Conservation (phyloP, 1,140 invertebrate genomes). For the Onthophagus taurus region DNA sequence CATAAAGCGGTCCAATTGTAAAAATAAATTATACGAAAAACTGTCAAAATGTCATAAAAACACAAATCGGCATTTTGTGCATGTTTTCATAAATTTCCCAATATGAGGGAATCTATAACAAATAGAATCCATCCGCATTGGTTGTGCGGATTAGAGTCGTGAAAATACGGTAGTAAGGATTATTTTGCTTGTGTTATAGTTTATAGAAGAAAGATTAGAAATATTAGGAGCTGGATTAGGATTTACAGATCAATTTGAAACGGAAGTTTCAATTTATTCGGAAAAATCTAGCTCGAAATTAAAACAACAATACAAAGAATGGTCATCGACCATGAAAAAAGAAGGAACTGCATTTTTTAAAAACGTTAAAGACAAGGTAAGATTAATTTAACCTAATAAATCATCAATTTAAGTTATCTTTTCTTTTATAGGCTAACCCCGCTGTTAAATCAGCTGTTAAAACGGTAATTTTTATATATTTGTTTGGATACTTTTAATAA, state of each 20-base stretch:
- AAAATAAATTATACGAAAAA: too few relatives aligned
- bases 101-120: too few relatives aligned
- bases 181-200: constrained; percentile 55
- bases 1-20: too few relatives aligned
- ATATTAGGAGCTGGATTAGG: constrained; percentile 81
- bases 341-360: constrained; percentile 56
- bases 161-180: neutral
- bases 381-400: constrained; percentile 2
- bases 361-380: constrained; percentile 64
- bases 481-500: neutral
- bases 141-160: too few relatives aligned
- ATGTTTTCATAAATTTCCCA: too few relatives aligned
- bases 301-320: constrained; percentile 69
- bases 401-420: constrained; percentile 18
- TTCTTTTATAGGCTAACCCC: constrained; percentile 63
- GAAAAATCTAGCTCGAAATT: constrained; percentile 71
- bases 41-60: too few relatives aligned
- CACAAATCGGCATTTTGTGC: too few relatives aligned
- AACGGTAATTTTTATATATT: constrained; percentile 47
- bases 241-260: constrained; percentile 90
- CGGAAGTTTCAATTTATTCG: constrained; percentile 76
- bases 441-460: constrained; percentile 72
- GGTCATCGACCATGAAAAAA: constrained; percentile 45
- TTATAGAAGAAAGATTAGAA: constrained; percentile 85
- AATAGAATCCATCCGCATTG: too few relatives aligned